Evolutionary conservation across 2,797 vertebrate genomes (phyloP).

Genomic region (Dendrocincla fuliginosa): DNA sequence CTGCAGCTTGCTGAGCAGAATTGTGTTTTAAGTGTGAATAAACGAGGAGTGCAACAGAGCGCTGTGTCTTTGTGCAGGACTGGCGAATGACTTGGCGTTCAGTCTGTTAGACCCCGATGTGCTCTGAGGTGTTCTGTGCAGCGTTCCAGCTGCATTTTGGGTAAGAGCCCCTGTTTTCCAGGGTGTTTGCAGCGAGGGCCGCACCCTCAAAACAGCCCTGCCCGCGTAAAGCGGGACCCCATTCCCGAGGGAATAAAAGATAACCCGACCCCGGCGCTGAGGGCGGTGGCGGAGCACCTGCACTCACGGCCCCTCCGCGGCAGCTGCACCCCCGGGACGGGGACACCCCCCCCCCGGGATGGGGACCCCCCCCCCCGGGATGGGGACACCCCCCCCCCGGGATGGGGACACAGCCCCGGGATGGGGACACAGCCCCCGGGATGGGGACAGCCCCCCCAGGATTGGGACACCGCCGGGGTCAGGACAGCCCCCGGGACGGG

Average conservation of each 20-base stretch:
- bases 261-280: rapidly evolving
- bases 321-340: no score
- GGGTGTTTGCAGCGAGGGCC: rapidly evolving
- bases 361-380: no score
- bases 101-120: rapidly evolving
- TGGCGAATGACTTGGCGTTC: neutral
- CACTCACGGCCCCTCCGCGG: neutral
- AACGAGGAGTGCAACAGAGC: neutral
- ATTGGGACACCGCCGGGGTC: neutral
- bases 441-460: no score
- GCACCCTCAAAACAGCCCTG: rapidly evolving
- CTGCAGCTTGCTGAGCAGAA: neutral
- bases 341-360: no score
- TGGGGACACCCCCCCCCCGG: neutral
- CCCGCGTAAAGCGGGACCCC: rapidly evolving
- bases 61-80: neutral
- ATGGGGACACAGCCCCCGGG: no score
- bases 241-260: neutral
- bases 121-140: rapidly evolving
- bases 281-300: rapidly evolving
- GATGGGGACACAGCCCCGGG: no score
- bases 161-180: rapidly evolving
- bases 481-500: neutral
- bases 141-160: rapidly evolving
- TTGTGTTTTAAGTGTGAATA: neutral